Evolutionary conservation across 2,797 vertebrate species (phyloP), one percentile per base, ranked within the genome.

Genomic region (Crocodylus rhombifer): DNA sequence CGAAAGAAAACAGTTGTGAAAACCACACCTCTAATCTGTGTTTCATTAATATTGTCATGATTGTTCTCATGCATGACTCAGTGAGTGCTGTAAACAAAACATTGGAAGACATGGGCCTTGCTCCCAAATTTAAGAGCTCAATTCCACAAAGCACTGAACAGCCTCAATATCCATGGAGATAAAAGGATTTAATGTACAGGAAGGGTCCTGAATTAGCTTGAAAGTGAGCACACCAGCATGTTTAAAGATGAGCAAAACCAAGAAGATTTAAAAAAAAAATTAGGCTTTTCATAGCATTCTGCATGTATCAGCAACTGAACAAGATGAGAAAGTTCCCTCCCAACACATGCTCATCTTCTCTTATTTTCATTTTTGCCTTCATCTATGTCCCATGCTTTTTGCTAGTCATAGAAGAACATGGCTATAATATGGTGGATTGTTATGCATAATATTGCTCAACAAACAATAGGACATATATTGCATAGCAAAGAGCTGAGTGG

Each of bases 31-130:
- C 26, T 62, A 36, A 78, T 87, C n/a, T 25, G n/a, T 90, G 42
- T 81, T 79, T 2, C 4, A 82, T 7, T 30, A 67, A 71, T 74
- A 87, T 55, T 69, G 76, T 90, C 89, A 61, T 56, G 4, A 77
- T 86, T 73, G 28, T 77, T 87, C 25, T 75, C 86, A 84, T 88
- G 15, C 23, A 7, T 78, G 80, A 92, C 88, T 42, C 14, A 56
- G 62, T 76, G 26, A 20, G 4, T 42, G 42, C 42, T 42, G 4
- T 73, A 76, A 86, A 73, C 26, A 71, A 3, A 14, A 4, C 33
- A 12, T 58, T 65, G 7, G 89, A 84, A 87, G 28, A 82, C 61
- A 86, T 1, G 4, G 18, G 3, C 65, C 42, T 86, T 77, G 85
- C 51, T 11, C 69, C 61, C 78, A 76, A 81, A 93, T 51, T 15